A percentile compares a stretch with the other conserved stretches of the same genome.
Conservation (phyloP, 2,797 vertebrate species). For the Falco biarmicus region DNA sequence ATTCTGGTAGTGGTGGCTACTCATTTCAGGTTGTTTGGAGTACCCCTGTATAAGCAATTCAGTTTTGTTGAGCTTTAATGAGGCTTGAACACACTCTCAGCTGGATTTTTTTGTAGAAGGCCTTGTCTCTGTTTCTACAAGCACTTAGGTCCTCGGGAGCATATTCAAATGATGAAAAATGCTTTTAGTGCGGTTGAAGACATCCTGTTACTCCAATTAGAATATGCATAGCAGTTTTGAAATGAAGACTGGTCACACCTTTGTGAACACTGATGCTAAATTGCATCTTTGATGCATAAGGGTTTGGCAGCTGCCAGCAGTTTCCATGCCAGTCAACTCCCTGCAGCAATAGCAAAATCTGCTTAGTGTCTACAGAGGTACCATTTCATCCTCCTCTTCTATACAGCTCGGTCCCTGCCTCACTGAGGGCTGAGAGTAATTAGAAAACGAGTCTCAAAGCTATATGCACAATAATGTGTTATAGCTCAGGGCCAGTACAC, state of each 20-base stretch:
- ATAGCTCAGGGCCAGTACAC: neutral
- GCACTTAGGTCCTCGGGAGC: neutral
- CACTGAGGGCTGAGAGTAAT: neutral
- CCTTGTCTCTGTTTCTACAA: neutral
- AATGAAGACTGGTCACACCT: conserved; percentile 5
- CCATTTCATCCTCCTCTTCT: neutral
- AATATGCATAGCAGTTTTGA: neutral
- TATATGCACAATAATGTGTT: neutral
- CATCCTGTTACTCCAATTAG: neutral
- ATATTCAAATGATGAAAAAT: neutral
- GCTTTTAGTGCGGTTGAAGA: neutral
- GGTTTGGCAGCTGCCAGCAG: neutral
- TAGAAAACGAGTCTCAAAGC: neutral
- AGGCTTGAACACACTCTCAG: neutral
- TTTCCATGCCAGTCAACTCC: neutral
- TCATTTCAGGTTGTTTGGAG: neutral
- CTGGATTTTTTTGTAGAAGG: neutral
- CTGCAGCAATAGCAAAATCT: neutral
- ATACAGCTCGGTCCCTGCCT: neutral
- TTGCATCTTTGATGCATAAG: neutral
- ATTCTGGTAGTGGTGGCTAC: neutral
- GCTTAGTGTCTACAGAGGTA: neutral
- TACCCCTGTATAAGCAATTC: neutral
- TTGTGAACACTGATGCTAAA: neutral
- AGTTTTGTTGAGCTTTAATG: neutral